Conservation (phyloP, 2,888 invertebrate species). For the Anarsia innoxiella region DNA sequence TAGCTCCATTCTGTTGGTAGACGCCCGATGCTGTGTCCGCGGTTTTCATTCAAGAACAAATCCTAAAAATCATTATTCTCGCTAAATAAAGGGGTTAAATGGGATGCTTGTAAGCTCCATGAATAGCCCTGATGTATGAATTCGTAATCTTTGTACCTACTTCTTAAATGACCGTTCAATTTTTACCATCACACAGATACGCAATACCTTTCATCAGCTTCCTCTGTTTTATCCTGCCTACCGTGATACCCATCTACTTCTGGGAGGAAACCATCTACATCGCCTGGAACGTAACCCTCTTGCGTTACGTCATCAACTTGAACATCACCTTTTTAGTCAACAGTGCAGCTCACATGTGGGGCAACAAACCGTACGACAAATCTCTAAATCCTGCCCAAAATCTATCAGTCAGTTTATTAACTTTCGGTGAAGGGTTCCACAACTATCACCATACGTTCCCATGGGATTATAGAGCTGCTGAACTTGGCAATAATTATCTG, state of each 20-base stretch:
- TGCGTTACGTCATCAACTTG: slow-evolving; percentile 73
- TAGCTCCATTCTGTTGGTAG: too few relatives aligned
- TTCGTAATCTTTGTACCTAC: slow-evolving; percentile 46
- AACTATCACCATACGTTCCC: too few relatives aligned
- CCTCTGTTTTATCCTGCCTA: slow-evolving; percentile 40
- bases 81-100: not conserved
- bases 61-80: not conserved
- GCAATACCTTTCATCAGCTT: slow-evolving; percentile 1
- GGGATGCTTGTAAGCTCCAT: not conserved
- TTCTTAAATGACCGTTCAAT: slow-evolving; percentile 28
- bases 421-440: slow-evolving; percentile 31
- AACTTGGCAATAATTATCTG: slow-evolving; percentile 26
- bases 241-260: slow-evolving; percentile 70
- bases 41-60: too few relatives aligned
- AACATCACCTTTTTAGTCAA: slow-evolving; percentile 77
- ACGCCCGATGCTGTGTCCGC: too few relatives aligned
- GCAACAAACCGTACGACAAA: slow-evolving; percentile 50
- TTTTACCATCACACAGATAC: slow-evolving; percentile 7
- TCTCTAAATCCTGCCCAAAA: slow-evolving; percentile 22
- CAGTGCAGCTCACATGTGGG: slow-evolving; percentile 73
- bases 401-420: slow-evolving; percentile 16
- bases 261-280: slow-evolving; percentile 74
- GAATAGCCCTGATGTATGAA: not conserved
- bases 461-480: slow-evolving; percentile 32
- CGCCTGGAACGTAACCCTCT: slow-evolving; percentile 54